Evolutionary conservation across 2,888 invertebrate genomes (phyloP).

Genomic region (Mythimna vitellina): DNA sequence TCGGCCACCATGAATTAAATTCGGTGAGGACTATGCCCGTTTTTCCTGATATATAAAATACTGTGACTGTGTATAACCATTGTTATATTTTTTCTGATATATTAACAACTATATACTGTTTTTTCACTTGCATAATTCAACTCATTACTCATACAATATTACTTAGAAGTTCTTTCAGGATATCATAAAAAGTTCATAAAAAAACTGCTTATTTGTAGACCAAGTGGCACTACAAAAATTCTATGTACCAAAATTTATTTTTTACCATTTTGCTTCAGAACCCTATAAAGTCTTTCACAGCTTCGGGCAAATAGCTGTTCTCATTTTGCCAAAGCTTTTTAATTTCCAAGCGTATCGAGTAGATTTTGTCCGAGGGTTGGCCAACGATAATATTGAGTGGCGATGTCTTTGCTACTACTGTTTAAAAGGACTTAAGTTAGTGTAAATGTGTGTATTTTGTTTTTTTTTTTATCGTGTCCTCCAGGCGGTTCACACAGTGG

Average conservation of each 20-base stretch:
- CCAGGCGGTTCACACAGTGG: too few species aligned
- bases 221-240: background rate
- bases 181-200: background rate
- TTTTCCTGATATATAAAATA: too few species aligned
- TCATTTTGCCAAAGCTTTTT: conserved; percentile 55
- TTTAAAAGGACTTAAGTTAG: conserved; percentile 22
- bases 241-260: background rate
- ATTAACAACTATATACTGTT: background rate
- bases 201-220: background rate
- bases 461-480: background rate
- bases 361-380: conserved; percentile 28
- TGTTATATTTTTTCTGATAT: too few species aligned
- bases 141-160: too few species aligned
- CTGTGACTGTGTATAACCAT: too few species aligned
- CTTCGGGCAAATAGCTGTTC: conserved; percentile 42
- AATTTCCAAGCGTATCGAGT: conserved; percentile 61
- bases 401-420: conserved; percentile 22
- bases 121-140: background rate
- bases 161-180: background rate
- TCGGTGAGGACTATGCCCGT: too few species aligned
- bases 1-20: background rate
- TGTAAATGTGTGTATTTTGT: conserved; percentile 9
- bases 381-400: conserved; percentile 48
- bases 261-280: background rate
- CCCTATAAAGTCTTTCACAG: conserved; percentile 31